A percentile compares a stretch with the other conserved stretches of the same genome.
Conservation (phyloP, 2,113 vertebrate species). For the Parus major region DNA sequence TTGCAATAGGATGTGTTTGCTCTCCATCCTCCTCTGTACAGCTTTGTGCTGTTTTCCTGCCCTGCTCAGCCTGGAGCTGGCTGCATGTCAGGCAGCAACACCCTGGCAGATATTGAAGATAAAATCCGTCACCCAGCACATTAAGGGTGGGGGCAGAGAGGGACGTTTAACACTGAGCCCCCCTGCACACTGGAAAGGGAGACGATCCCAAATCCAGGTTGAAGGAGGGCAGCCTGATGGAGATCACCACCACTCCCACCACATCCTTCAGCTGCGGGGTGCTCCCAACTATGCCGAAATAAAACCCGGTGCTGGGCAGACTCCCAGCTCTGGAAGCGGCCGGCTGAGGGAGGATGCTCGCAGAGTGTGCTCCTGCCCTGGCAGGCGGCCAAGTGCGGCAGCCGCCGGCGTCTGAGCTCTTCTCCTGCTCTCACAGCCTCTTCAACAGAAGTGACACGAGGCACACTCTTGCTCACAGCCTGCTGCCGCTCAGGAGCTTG, state of each 20-base stretch:
- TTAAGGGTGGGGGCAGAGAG: not conserved
- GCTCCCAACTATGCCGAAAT: not conserved
- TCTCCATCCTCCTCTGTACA: not conserved
- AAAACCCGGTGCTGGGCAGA: not conserved
- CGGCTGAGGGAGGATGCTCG: not conserved
- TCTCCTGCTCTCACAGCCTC: not conserved
- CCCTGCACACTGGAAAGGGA: not conserved
- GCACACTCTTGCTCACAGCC: conserved; percentile 19
- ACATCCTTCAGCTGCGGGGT: not conserved
- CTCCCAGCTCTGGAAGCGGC: not conserved
- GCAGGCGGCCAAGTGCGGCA: conserved; percentile 16
- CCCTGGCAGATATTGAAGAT: fast-evolving
- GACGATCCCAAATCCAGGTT: not conserved
- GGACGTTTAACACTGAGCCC: not conserved
- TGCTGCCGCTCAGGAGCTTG: not conserved
- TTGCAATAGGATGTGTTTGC: not conserved
- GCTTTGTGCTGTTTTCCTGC: not conserved
- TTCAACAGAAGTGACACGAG: not conserved
- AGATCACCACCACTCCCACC: not conserved
- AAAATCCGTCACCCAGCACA: fast-evolving
- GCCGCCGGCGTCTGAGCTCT: not conserved
- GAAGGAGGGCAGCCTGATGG: not conserved
- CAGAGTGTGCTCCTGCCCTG: not conserved
- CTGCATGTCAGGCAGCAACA: not conserved
- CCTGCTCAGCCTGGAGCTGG: not conserved